Evolutionary conservation across 2,797 vertebrate genomes (phyloP).

Genomic region (Tapirus indicus): DNA sequence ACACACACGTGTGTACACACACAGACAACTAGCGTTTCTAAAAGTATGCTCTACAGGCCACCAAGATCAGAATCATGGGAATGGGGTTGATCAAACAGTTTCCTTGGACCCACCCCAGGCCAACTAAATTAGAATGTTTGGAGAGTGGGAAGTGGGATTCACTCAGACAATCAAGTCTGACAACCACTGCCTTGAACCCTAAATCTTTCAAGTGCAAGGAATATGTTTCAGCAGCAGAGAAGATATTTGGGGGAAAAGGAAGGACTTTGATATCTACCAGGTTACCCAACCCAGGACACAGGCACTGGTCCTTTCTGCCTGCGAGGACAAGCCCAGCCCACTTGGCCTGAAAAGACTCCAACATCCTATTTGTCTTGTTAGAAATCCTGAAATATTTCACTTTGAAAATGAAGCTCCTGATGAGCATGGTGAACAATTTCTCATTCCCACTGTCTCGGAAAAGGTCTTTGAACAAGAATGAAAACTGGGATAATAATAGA

Average conservation of each 20-base stretch:
- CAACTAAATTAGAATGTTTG: neutral
- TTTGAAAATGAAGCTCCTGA: constrained; percentile 31
- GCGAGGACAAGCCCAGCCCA: neutral
- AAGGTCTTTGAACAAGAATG: constrained; percentile 54
- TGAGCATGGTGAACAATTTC: neutral
- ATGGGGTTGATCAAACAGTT: neutral
- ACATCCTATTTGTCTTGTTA: neutral
- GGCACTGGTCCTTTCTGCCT: neutral
- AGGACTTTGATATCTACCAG: neutral
- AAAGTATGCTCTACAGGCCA: neutral
- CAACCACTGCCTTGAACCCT: neutral
- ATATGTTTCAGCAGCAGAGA: neutral
- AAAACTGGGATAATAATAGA: constrained; percentile 65
- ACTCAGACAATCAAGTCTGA: neutral
- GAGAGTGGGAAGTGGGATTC: neutral
- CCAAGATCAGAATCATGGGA: neutral
- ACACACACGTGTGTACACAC: neutral
- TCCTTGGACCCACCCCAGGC: neutral
- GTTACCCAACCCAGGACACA: neutral
- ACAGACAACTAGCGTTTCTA: neutral
- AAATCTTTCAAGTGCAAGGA: neutral
- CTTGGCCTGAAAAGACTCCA: neutral
- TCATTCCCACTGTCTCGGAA: constrained; percentile 1
- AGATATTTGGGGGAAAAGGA: neutral
- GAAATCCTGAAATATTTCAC: constrained; percentile 57